These are phyloP conservation scores for Zaprionus lachaisei DNA, from an alignment of 1,140 invertebrate genomes.

Conservation along the genomic window DNA sequence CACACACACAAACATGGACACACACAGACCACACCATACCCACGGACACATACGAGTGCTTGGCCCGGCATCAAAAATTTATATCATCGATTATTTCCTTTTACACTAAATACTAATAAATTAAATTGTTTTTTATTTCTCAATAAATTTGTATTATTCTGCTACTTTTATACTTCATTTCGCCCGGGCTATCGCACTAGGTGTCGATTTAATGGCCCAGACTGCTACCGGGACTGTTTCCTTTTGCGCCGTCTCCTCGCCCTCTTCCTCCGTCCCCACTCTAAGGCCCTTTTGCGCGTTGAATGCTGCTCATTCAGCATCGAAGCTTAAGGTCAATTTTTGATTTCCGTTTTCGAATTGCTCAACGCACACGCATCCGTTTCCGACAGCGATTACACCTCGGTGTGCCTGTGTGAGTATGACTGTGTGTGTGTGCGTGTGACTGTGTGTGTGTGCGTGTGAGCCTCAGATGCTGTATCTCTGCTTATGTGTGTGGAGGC, in stretches of 20 bases:
- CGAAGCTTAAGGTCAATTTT: slow-evolving; percentile 79
- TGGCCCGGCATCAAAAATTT: slow-evolving; percentile 74
- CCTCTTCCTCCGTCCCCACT: background rate
- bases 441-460: slow-evolving; percentile 25
- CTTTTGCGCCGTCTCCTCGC: background rate
- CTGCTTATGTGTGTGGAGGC: background rate
- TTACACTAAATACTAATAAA: slow-evolving; percentile 83
- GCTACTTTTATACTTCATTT: slow-evolving; percentile 82
- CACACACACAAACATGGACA: no score
- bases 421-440: slow-evolving; percentile 19
- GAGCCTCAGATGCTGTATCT: slow-evolving; percentile 22
- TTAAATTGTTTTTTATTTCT: slow-evolving; percentile 84
- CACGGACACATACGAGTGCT: slow-evolving; percentile 25
- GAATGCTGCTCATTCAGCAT: slow-evolving; percentile 17
- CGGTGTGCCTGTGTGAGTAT: slow-evolving; percentile 22
- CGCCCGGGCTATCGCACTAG: slow-evolving; percentile 47
- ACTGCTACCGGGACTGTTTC: slow-evolving; percentile 18
- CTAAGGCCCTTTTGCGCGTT: background rate
- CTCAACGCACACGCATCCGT: slow-evolving; percentile 74
- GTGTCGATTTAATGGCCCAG: slow-evolving; percentile 79
- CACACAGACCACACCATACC: slow-evolving; percentile 16
- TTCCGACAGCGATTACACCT: slow-evolving; percentile 68
- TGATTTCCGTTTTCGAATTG: slow-evolving; percentile 81
- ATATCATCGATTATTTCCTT: slow-evolving; percentile 82
- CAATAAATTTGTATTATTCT: slow-evolving; percentile 83